phyloP scores from a whole-genome alignment of 2,888 invertebrate genomes.

The Hypolimnas misippus region DNA sequence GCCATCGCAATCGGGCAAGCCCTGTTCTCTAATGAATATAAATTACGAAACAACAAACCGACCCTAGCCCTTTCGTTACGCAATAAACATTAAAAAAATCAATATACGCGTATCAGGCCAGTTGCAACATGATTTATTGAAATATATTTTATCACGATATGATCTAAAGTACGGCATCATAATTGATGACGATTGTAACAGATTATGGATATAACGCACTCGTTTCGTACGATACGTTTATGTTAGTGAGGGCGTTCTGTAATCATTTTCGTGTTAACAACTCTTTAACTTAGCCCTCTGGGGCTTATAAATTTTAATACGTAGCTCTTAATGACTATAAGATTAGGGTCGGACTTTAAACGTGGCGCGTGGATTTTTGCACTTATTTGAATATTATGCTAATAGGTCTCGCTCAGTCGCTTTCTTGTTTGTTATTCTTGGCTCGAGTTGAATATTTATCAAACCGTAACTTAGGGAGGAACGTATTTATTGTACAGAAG shows the following conservation, averaged over 20 bases:
- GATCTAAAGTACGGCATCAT: constrained; percentile 77
- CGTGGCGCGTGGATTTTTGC: constrained; percentile 61
- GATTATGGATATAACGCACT: constrained; percentile 46
- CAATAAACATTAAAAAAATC: constrained; percentile 78
- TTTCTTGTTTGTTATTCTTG: constrained; percentile 54
- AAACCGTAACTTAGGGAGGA: constrained; percentile 11
- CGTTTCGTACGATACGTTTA: constrained; percentile 21
- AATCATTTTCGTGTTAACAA: constrained; percentile 80
- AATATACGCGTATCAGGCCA: constrained; percentile 73
- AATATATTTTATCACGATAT: constrained; percentile 79
- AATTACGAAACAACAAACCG: constrained; percentile 69
- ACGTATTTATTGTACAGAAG: background rate
- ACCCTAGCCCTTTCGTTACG: constrained; percentile 69
- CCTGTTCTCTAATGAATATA: constrained; percentile 73
- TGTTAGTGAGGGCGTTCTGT: constrained; percentile 50
- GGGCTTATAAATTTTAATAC: constrained; percentile 70
- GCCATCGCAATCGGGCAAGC: constrained; percentile 42
- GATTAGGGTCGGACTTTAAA: constrained; percentile 51
- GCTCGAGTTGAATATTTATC: constrained; percentile 51
- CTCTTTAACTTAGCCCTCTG: constrained; percentile 63
- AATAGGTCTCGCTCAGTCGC: constrained; percentile 49
- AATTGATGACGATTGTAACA: constrained; percentile 77
- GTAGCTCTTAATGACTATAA: constrained; percentile 69
- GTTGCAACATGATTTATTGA: constrained; percentile 78
- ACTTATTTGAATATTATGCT: constrained; percentile 75